phyloP scores from a whole-genome alignment of 2,888 invertebrate genomes.

The Lypha dubia region DNA sequence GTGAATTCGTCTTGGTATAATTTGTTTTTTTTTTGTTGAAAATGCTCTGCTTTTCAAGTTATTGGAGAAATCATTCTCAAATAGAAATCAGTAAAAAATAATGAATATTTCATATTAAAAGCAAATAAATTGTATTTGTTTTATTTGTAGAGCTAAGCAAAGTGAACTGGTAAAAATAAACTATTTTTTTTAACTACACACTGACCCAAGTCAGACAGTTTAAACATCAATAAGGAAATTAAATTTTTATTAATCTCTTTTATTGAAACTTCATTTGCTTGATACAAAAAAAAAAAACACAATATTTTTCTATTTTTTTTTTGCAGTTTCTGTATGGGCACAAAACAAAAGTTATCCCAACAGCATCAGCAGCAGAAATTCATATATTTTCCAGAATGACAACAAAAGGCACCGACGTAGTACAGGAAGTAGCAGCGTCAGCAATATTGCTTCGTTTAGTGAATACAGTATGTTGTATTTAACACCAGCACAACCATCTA shows the following conservation, averaged over 20 bases:
- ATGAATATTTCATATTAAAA: no score
- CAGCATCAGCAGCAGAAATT: constrained; percentile 29
- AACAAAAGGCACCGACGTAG: constrained; percentile 51
- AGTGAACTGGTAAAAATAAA: neutral
- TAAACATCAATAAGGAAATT: constrained; percentile 13
- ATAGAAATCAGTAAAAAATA: no score
- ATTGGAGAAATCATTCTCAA: no score
- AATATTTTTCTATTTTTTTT: neutral
- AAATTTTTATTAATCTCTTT: constrained; percentile 38
- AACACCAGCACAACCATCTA: constrained; percentile 76
- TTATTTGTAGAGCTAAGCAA: no score
- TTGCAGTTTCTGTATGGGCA: constrained; percentile 58
- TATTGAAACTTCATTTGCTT: constrained; percentile 33
- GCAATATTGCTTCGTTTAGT: constrained; percentile 39
- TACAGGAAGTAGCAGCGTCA: constrained; percentile 45
- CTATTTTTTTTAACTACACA: no score
- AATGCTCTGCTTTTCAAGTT: no score
- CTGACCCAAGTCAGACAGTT: no score
- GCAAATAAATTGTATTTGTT: no score
- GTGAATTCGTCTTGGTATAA: no score
- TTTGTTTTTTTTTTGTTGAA: no score
- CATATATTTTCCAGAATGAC: constrained; percentile 19
- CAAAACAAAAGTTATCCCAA: constrained; percentile 16
- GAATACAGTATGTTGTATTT: constrained; percentile 72
- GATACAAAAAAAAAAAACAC: neutral